Conservation (phyloP, 23 tunicate species). For the Botrylloides violaceus region DNA sequence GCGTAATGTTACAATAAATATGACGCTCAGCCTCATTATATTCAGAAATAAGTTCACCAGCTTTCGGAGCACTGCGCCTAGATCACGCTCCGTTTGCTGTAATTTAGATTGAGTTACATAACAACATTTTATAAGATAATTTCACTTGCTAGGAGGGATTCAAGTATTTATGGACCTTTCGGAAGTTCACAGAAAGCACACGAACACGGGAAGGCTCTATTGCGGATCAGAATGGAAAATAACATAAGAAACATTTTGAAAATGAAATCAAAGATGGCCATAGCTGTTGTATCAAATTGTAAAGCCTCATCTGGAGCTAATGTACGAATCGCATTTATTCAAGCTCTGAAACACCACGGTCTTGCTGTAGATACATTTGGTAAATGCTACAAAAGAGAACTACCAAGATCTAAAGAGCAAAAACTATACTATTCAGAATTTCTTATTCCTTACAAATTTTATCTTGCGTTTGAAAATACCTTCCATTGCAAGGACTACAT, state of each 20-base stretch:
- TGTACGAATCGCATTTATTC: background rate
- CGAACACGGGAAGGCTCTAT: background rate
- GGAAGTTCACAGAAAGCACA: background rate
- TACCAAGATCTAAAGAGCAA: background rate
- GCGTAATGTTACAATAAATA: too few species aligned
- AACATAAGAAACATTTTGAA: background rate
- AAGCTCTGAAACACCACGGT: background rate
- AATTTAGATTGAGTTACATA: too few species aligned
- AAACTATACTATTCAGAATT: background rate
- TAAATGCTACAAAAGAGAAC: background rate
- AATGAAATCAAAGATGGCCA: background rate
- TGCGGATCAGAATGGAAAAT: background rate
- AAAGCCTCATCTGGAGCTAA: background rate
- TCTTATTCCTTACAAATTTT: background rate
- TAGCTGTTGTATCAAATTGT: background rate
- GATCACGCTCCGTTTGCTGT: too few species aligned
- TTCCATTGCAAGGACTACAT: slow-evolving; percentile 1
- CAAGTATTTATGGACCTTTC: background rate
- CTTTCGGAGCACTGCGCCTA: too few species aligned
- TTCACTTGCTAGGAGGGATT: background rate
- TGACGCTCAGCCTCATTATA: too few species aligned
- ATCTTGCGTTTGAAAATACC: background rate
- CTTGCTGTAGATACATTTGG: background rate
- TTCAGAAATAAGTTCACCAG: too few species aligned
- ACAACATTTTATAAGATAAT: too few species aligned